phyloP scores from a whole-genome alignment of 2,888 invertebrate genomes.

The Odontocolon sp. region DNA sequence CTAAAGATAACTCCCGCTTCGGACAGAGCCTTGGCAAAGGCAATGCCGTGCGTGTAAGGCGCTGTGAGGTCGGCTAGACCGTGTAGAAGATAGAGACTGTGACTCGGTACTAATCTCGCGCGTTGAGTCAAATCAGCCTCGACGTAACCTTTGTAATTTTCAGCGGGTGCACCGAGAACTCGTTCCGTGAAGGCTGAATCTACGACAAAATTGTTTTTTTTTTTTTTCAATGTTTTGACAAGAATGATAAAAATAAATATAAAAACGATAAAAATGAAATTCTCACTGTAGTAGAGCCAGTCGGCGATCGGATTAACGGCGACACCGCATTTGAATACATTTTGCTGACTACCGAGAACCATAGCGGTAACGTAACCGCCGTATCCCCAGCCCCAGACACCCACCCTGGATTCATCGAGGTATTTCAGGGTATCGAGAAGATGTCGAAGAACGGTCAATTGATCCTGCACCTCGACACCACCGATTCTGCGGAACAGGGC shows the following conservation, averaged over 20 bases:
- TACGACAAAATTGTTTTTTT: constrained; percentile 77
- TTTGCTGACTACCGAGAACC: constrained; percentile 91
- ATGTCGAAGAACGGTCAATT: constrained; percentile 92
- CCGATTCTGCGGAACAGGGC: constrained; percentile 92
- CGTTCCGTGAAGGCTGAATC: constrained; percentile 98
- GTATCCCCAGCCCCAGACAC: constrained; percentile 98
- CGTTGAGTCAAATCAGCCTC: constrained; percentile 95
- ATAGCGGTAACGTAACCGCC: constrained; percentile 97
- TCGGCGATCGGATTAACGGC: constrained; percentile 97
- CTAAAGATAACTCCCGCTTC: constrained; percentile 94
- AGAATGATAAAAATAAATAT: not conserved
- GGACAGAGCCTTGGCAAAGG: constrained; percentile 93
- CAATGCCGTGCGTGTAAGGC: constrained; percentile 96
- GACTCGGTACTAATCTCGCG: constrained; percentile 93
- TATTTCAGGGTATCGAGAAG: constrained; percentile 91
- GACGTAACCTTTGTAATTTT: constrained; percentile 95
- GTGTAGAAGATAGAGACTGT: constrained; percentile 94
- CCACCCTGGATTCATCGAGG: constrained; percentile 93
- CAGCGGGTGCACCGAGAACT: constrained; percentile 92
- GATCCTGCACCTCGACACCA: constrained; percentile 95
- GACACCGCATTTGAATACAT: constrained; percentile 95
- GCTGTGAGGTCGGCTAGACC: constrained; percentile 96
- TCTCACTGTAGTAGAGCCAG: constrained; percentile 97
- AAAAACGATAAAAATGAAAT: not conserved
- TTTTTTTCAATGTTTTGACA: not conserved